phyloP scores from a whole-genome alignment of 2,797 vertebrate genomes.

The Sebastes melanostomus region DNA sequence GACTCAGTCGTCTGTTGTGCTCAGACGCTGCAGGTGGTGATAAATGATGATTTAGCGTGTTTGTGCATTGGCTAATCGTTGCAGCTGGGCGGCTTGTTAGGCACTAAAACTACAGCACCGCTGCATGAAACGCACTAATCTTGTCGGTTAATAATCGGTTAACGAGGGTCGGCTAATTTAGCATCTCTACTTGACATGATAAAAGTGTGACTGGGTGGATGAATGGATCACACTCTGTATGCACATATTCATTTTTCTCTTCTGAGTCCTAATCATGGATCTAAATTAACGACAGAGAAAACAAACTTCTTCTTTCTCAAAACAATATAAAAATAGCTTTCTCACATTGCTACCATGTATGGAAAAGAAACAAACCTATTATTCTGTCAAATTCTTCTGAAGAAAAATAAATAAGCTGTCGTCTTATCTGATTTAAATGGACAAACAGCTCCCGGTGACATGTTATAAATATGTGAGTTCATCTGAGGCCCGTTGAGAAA shows the following conservation, averaged over 20 bases:
- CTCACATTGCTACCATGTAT: slow-evolving; percentile 19
- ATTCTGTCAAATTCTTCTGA: slow-evolving; percentile 29
- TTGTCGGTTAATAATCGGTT: too few species aligned
- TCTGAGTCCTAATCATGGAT: not conserved
- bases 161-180: too few species aligned
- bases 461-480: slow-evolving; percentile 25
- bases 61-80: too few species aligned
- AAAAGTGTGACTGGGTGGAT: not conserved
- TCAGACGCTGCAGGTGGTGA: too few species aligned
- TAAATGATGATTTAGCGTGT: too few species aligned
- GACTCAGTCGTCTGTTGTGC: too few species aligned
- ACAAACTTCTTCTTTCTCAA: not conserved
- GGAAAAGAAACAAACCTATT: slow-evolving; percentile 15
- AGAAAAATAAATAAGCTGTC: slow-evolving; percentile 51
- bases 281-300: not conserved
- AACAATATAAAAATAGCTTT: slow-evolving; percentile 7
- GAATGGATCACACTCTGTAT: not conserved
- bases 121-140: too few species aligned
- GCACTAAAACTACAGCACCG: too few species aligned
- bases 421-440: slow-evolving; percentile 39
- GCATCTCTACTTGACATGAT: not conserved
- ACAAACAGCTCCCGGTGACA: slow-evolving; percentile 47
- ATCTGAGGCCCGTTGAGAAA: slow-evolving; percentile 19
- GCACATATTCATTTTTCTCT: not conserved
- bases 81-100: too few species aligned